These are phyloP conservation scores for Bubo bubo DNA, from an alignment of 2,113 vertebrate species.

Conservation along the genomic window DNA sequence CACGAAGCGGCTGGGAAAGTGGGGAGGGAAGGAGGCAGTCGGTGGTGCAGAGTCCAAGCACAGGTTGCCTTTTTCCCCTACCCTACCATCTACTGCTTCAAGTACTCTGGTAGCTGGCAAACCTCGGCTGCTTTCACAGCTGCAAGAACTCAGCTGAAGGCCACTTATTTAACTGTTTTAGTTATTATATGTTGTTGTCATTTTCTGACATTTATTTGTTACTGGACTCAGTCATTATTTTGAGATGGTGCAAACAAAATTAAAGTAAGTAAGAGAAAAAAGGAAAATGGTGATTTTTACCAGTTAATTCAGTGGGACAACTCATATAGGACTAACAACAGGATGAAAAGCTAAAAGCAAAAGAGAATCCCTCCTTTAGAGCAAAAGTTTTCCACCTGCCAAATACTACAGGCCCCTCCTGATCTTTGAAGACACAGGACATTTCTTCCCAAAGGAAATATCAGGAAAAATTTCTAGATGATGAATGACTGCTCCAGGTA, in stretches of 20 bases:
- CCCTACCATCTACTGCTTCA: background rate
- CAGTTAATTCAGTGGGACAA: background rate
- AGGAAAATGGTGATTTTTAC: background rate
- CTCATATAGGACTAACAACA: background rate
- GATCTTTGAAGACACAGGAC: background rate
- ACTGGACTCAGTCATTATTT: background rate
- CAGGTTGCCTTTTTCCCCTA: background rate
- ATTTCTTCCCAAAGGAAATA: background rate
- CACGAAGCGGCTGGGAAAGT: accelerated
- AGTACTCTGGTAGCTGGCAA: background rate
- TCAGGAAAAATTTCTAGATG: background rate
- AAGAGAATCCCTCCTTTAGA: background rate
- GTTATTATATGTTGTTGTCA: background rate
- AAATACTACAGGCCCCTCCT: background rate
- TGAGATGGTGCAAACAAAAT: background rate
- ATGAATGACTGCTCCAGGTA: background rate
- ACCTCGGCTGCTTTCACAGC: background rate
- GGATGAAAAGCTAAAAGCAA: background rate
- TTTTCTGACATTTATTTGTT: background rate
- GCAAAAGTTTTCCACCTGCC: background rate
- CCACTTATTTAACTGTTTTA: background rate
- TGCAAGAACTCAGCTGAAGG: background rate
- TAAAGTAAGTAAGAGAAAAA: background rate
- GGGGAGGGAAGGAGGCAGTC: background rate
- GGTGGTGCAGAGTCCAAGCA: background rate